Evolutionary conservation across 1,140 invertebrate genomes (phyloP), one percentile per base, ranked within the genome.

Genomic region (Myzus persicae): DNA sequence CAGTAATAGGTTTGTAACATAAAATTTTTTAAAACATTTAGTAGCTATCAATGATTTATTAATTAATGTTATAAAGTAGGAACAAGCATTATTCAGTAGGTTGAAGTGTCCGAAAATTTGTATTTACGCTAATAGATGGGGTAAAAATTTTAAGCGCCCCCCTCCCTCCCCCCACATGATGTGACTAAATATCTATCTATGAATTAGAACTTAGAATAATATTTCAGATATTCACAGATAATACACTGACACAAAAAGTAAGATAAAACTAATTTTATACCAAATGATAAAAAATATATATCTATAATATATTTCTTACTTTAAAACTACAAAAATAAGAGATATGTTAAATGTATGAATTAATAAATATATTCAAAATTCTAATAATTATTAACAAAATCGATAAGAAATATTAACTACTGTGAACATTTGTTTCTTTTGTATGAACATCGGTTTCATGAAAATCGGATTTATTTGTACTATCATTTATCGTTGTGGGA

Each of bases 331-430:
- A 76, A 18, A 76, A 59, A 54, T 31, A 59, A 76, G 31, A 76
- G 31, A n/a, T n/a, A 36, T 67, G 31, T n/a, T n/a, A 31, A 67
- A n/a, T n/a, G 6, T 0, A n/a, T n/a, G n/a, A 76, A 76, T 76
- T 76, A n/a, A n/a, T 76, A 20, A 76, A 76, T 76, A 22, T 76
- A 76, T n/a, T 76, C n/a, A n/a, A 18, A 76, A 76, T 76, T 76
- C n/a, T 76, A 76, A 76, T 76, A n/a, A n/a, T n/a, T n/a, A 76
- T 76, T 76, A n/a, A 76, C 31, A n/a, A 76, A n/a, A n/a, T 76
- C 59, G 20, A 76, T 1, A 18, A 76, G 20, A 67, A 76, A 18
- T 18, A 76, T n/a, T 76, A 76, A 76, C n/a, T 76, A 76, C n/a
- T 76, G 4, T 76, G 31, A 18, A 76, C n/a, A 76, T 18, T 76